These are phyloP conservation scores for Lethenteron camtschaticum DNA, from an alignment of 2,113 vertebrate genomes.

Conservation along the genomic window DNA sequence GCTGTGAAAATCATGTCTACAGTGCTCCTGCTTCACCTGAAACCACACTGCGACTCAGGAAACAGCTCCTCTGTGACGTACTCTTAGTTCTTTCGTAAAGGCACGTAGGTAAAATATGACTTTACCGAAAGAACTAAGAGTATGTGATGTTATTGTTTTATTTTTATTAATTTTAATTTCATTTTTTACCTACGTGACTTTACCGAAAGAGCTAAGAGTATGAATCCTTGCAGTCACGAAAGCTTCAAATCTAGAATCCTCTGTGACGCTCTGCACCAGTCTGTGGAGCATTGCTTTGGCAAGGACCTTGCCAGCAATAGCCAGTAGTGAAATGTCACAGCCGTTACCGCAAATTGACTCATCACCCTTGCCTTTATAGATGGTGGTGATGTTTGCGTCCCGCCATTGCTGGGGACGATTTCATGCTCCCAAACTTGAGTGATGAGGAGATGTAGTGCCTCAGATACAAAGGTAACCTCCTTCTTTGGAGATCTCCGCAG, in stretches of 20 bases:
- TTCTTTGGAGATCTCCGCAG: too few relatives aligned
- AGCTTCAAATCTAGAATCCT: too few relatives aligned
- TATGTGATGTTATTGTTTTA: too few relatives aligned
- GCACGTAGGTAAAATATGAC: too few relatives aligned
- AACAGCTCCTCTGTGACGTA: slow-evolving; percentile 7
- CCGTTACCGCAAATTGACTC: slow-evolving; percentile 8
- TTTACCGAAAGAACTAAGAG: too few relatives aligned
- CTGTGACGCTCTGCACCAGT: slow-evolving; percentile 6
- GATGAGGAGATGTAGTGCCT: too few relatives aligned
- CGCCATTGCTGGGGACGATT: background rate
- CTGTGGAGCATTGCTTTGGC: slow-evolving; percentile 7
- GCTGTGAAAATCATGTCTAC: slow-evolving; percentile 10
- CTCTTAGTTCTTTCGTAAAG: too few relatives aligned
- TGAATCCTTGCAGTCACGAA: too few relatives aligned
- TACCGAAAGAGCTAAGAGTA: too few relatives aligned
- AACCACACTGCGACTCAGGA: slow-evolving; percentile 8
- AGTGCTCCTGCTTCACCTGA: slow-evolving; percentile 8
- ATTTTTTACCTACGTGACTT: too few relatives aligned
- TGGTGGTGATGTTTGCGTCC: slow-evolving; percentile 7
- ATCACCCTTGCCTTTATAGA: slow-evolving; percentile 8
- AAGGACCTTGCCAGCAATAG: slow-evolving; percentile 9
- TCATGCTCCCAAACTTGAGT: slow-evolving; percentile 2
- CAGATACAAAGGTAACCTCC: too few relatives aligned
- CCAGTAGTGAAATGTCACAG: slow-evolving; percentile 7
- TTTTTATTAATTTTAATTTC: too few relatives aligned